These are phyloP conservation scores for Numenius arquata DNA, from an alignment of 2,113 vertebrate species.

Conservation along the genomic window DNA sequence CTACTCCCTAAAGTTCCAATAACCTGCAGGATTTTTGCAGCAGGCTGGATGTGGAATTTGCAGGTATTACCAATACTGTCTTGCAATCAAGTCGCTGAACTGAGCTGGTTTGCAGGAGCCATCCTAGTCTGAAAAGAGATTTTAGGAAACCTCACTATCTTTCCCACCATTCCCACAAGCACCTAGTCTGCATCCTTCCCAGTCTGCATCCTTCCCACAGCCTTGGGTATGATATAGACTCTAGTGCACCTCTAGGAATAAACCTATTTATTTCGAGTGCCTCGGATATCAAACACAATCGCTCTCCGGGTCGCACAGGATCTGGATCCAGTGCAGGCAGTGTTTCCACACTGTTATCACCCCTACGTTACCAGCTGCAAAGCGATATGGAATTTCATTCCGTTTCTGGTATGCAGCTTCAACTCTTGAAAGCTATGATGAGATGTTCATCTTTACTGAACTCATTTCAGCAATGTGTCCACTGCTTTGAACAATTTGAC, in stretches of 20 bases:
- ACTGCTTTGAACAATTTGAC: slow-evolving; percentile 58
- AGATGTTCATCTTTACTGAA: slow-evolving; percentile 50
- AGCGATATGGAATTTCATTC: slow-evolving; percentile 28
- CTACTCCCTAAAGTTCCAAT: neutral
- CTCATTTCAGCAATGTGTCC: slow-evolving; percentile 49
- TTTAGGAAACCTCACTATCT: neutral
- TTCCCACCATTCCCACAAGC: neutral
- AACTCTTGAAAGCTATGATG: slow-evolving; percentile 13
- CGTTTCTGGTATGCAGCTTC: slow-evolving; percentile 4
- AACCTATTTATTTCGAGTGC: neutral
- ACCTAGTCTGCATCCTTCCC: neutral
- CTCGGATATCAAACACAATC: neutral
- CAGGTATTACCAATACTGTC: neutral
- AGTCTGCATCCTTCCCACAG: neutral
- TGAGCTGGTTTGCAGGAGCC: neutral
- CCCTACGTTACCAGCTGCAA: neutral
- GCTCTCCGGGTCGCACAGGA: neutral
- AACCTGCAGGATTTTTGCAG: neutral
- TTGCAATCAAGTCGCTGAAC: neutral
- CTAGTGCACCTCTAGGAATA: neutral
- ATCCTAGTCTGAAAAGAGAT: neutral
- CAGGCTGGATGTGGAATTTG: neutral
- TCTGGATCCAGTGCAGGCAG: neutral
- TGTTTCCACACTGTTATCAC: neutral
- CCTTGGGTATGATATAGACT: neutral